Base-by-base conservation (phyloP, 2,888 invertebrate genomes). In the Ennomos erosarius region DNA sequence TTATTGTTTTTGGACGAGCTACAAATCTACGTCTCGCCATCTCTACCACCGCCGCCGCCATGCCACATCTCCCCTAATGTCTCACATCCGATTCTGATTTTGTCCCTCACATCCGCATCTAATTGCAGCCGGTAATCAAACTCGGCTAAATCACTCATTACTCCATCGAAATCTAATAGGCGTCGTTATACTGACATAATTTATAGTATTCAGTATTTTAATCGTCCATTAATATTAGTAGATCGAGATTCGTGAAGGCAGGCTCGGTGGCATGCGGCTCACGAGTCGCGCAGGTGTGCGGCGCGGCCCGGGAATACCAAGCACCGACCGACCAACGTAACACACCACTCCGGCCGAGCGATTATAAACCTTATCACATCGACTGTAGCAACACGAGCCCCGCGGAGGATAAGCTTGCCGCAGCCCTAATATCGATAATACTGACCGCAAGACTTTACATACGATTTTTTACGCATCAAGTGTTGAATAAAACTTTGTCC, bases 281-380 rank as follows among this genome's bases (percentile, higher is more conserved):
- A 84, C 85, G 85, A 66, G 63, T 64, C 67, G 75, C 84, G 83
- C 89, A 90, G 87, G 84, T 88, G 89, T 82, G 82, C 82, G 69
- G 76, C 76, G 82, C 83, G 85, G 81, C 85, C 69, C 67, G 67
- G 38, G 87, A 79, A 86, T 88, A 64, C 52, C 76, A 76, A 88
- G 64, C 60, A 52, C 64, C 39, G 13, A 4, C 26, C n/a, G n/a
- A n/a, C n/a, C n/a, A n/a, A n/a, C n/a, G n/a, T n/a, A n/a, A n/a
- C n/a, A n/a, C n/a, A n/a, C n/a, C n/a, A n/a, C n/a, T n/a, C 36
- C 44, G 57, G 50, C 33, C 9, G 26, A 43, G 49, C 16, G 9
- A 53, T 44, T 37, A 38, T 42, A 11, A 50, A 73, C 64, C 57
- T 57, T 76, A 70, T 5, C 0, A 0, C 1, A 0, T 0, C 9